phyloP scores from a whole-genome alignment of 2,113 vertebrate genomes.

The Crotalus helleri region DNA sequence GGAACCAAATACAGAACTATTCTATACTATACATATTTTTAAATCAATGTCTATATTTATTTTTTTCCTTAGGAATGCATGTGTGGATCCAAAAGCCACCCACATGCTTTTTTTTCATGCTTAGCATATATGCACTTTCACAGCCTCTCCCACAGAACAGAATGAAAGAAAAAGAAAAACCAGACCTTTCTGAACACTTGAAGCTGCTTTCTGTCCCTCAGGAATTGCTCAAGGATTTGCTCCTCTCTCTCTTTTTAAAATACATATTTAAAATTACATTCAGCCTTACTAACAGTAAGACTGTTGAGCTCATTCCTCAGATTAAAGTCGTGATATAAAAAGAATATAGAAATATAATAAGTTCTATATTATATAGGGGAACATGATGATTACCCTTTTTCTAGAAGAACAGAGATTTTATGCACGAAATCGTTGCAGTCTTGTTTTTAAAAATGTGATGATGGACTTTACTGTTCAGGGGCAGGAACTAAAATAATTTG shows the following conservation, averaged over 20 bases:
- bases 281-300: not conserved
- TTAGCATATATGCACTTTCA: constrained; percentile 53
- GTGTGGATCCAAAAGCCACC: constrained; percentile 66
- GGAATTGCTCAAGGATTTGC: constrained; percentile 18
- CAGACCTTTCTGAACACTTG: constrained; percentile 1
- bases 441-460: not conserved
- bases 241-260: not conserved
- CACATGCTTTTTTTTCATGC: constrained; percentile 59
- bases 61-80: constrained; percentile 64
- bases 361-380: not conserved
- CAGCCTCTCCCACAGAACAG: constrained; percentile 45
- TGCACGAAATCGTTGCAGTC: not conserved
- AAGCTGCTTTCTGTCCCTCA: constrained; percentile 19
- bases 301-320: not conserved
- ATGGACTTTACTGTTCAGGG: not conserved
- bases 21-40: constrained; percentile 61
- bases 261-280: constrained; percentile 13
- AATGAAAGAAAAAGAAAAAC: constrained; percentile 29
- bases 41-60: constrained; percentile 63
- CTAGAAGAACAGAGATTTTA: not conserved
- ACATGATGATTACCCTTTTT: accelerated
- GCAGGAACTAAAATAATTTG: not conserved
- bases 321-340: constrained; percentile 22
- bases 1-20: constrained; percentile 61
- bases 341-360: not conserved